phyloP scores from a whole-genome alignment of 2,888 invertebrate species.

The Sesia apiformis region DNA sequence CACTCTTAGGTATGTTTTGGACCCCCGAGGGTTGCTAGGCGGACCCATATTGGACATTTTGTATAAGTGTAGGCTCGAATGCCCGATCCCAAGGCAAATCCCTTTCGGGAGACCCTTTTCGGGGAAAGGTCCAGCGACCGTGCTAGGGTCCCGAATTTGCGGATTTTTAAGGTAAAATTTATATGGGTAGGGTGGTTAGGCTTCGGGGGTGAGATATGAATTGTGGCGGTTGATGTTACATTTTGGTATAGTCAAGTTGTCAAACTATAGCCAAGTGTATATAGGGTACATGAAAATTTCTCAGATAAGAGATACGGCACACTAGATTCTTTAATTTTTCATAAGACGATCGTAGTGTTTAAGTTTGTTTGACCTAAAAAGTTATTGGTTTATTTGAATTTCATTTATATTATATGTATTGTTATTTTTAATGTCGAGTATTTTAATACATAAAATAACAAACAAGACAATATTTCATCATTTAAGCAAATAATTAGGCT shows the following conservation, averaged over 20 bases:
- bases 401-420: too few relatives aligned
- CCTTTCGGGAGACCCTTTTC: constrained; percentile 68
- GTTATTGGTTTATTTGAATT: too few relatives aligned
- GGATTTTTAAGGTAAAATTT: constrained; percentile 75
- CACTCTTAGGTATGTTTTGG: constrained; percentile 51
- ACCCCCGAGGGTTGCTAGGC: constrained; percentile 42
- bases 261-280: background rate
- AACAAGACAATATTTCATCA: too few relatives aligned
- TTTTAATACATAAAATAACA: too few relatives aligned
- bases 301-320: too few relatives aligned
- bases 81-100: constrained; percentile 68
- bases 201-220: constrained; percentile 14
- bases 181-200: constrained; percentile 43
- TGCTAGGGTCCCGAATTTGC: constrained; percentile 67
- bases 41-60: constrained; percentile 71
- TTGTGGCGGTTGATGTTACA: constrained; percentile 17
- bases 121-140: constrained; percentile 60
- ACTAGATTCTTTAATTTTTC: too few relatives aligned
- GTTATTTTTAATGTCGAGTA: too few relatives aligned
- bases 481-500: too few relatives aligned
- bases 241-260: background rate
- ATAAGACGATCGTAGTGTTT: too few relatives aligned
- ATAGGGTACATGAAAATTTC: background rate
- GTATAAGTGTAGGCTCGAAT: constrained; percentile 68
- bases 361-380: too few relatives aligned